Base-by-base conservation (phyloP, 2,888 invertebrate genomes). In the Actias luna region DNA sequence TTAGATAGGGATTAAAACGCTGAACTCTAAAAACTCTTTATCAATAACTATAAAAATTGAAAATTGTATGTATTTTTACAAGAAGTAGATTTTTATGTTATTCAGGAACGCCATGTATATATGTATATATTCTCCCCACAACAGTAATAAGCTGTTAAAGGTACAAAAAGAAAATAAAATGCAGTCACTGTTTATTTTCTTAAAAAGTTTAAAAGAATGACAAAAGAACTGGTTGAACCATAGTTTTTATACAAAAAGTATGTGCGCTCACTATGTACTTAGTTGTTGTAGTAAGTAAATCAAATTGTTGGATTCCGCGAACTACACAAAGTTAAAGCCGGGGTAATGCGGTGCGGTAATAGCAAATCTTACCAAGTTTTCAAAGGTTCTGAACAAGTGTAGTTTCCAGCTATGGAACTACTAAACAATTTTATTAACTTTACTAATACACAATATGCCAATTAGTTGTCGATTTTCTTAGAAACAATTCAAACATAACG, bases 311-410 rank as follows among this genome's bases (percentile, higher is more conserved):
- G 71, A 74, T 76, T 76, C 75, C 67, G 62, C 67, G 72, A 74
- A 73, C 70, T 71, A 70, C 69, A 71, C 66, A 73, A 79, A 79
- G 78, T 80, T 81, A 67, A 67, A 69, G 73, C 65, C 65, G 69
- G 65, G 46, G 58, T 63, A 69, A 67, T 67, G 68, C 69, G 71
- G 72, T 68, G 68, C 65, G 76, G 77, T 80, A 77, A 79, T 78
- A 77, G 79, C 81, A 78, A 79, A 80, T 82, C 78, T 82, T 78
- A 77, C 72, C 71, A 82, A 82, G 78, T 83, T 74, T 70, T 78
- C 78, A 79, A 80, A 82, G 81, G 79, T 77, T 78, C 68, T 64
- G 71, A 79, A 77, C 77, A 77, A 79, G 76, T 75, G 79, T 79
- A 78, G 77, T 78, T 80, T 75, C 74, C 73, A 70, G 70, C 68